Conservation (phyloP, 2,888 invertebrate genomes). For the Coronaproctus castanopsis region DNA sequence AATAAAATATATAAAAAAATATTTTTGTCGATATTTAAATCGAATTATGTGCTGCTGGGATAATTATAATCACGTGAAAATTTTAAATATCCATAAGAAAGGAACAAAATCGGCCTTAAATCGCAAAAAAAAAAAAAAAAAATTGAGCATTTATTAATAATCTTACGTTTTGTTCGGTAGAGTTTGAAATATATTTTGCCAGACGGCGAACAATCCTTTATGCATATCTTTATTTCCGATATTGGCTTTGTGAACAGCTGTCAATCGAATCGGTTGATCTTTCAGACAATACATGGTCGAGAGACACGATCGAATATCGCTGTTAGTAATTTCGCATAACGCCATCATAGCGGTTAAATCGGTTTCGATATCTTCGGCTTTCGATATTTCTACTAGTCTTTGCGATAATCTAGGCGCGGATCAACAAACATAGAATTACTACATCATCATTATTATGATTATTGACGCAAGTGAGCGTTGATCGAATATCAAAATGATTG, state of each 20-base stretch:
- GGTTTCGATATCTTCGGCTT: slow-evolving; percentile 42
- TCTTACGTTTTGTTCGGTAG: slow-evolving; percentile 21
- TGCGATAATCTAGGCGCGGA: slow-evolving; percentile 28
- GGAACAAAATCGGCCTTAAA: too few relatives aligned
- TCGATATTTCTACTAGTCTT: slow-evolving; percentile 46
- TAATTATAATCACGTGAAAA: too few relatives aligned
- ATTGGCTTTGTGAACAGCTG: slow-evolving; percentile 40
- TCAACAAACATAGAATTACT: too few relatives aligned
- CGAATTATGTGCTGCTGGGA: too few relatives aligned
- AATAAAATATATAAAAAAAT: too few relatives aligned
- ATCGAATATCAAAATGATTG: too few relatives aligned
- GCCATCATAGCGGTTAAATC: slow-evolving; percentile 49
- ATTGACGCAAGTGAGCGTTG: too few relatives aligned
- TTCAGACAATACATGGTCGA: slow-evolving; percentile 62
- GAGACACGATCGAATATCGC: slow-evolving; percentile 81
- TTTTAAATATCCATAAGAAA: too few relatives aligned
- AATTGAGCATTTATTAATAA: too few relatives aligned
- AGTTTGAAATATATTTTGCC: slow-evolving; percentile 59
- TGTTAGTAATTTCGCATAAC: slow-evolving; percentile 61
- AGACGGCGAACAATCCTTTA: slow-evolving; percentile 62
- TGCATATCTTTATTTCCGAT: slow-evolving; percentile 74
- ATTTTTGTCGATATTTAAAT: too few relatives aligned
- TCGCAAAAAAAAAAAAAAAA: too few relatives aligned
- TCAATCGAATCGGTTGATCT: slow-evolving; percentile 28
- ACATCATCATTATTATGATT: too few relatives aligned